These are phyloP conservation scores for Lycodopsis pacificus DNA, from an alignment of 2,797 vertebrate species.

Conservation along the genomic window DNA sequence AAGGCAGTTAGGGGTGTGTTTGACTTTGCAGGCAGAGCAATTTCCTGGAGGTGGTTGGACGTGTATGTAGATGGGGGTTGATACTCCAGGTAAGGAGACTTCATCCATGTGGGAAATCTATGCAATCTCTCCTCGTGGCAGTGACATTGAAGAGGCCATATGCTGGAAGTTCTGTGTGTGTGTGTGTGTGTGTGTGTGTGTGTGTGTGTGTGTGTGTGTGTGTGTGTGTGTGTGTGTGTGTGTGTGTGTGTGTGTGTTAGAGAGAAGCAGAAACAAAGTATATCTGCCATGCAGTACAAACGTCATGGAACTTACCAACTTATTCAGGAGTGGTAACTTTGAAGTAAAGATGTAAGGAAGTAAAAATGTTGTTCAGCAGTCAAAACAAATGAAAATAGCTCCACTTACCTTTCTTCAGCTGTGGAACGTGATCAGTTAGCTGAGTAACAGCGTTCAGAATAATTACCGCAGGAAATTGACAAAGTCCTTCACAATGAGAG, in stretches of 20 bases:
- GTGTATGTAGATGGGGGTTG: conserved; percentile 82
- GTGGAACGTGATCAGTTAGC: background rate
- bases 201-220: conserved; percentile 25
- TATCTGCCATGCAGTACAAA: conserved; percentile 1
- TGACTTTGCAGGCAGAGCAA: conserved; percentile 83
- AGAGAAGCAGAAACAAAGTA: conserved; percentile 30
- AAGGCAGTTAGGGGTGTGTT: conserved; percentile 83
- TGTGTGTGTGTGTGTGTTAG: conserved; percentile 9
- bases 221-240: conserved; percentile 33
- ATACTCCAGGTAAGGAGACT: conserved; percentile 83
- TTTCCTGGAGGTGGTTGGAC: conserved; percentile 80
- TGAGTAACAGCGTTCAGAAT: background rate
- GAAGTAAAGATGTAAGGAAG: background rate
- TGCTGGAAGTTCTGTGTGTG: conserved; percentile 68
- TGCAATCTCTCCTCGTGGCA: conserved; percentile 77
- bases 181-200: conserved; percentile 23
- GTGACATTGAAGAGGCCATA: conserved; percentile 82
- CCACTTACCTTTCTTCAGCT: background rate
- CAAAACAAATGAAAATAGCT: background rate
- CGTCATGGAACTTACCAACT: background rate
- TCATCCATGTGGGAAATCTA: conserved; percentile 85
- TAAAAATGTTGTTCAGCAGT: background rate
- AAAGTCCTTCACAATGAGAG: background rate
- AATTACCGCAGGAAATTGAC: background rate
- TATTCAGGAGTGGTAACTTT: background rate